Base-by-base conservation (phyloP, 2,797 vertebrate species). In the Nyctalus aviator region DNA sequence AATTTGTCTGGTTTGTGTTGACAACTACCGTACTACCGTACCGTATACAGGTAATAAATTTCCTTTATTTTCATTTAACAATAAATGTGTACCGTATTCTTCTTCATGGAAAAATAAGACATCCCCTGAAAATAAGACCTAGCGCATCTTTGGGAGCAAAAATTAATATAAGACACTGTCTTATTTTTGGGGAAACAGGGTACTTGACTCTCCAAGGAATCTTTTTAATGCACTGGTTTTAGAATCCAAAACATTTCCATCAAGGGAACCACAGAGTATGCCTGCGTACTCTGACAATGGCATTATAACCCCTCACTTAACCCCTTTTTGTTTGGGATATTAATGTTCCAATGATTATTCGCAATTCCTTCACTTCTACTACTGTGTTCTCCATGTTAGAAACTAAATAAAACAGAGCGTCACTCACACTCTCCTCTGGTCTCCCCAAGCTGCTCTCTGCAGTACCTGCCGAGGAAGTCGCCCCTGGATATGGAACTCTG, bases 361-460 rank as follows among this genome's bases (percentile, higher is more conserved):
- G 23, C 53, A 55, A 55, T 55, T 55, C 53, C 20, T 55, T 55
- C 53, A 55, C 23, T 55, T 55, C 53, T 55, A 55, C 53, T 55
- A 21, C 53, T 55, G 53, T 55, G 53, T 55, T 57, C 32, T 85
- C 37, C 73, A 15, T 1, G 20, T 48, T 75, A 83, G 50, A 92
- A 75, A 88, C n/a, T n/a, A 82, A 92, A 94, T 30, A 84, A 92
- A 94, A 44, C 48, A 57, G 17, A 68, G 41, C 73, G 0, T 10
- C 73, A 97, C 99, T 99, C 96, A 99, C 99, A 57, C 93, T 97
- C 87, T 98, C 98, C 79, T 98, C 97, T 21, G 66, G 77, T 44
- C 62, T 97, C 3, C 91, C 97, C 84, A 98, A 75, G 25, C 85
- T 90, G 71, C 88, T 98, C 8, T 90, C 93, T 0, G 3, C 93